phyloP scores from a whole-genome alignment of 1,140 invertebrate species.

The Halesus radiatus region DNA sequence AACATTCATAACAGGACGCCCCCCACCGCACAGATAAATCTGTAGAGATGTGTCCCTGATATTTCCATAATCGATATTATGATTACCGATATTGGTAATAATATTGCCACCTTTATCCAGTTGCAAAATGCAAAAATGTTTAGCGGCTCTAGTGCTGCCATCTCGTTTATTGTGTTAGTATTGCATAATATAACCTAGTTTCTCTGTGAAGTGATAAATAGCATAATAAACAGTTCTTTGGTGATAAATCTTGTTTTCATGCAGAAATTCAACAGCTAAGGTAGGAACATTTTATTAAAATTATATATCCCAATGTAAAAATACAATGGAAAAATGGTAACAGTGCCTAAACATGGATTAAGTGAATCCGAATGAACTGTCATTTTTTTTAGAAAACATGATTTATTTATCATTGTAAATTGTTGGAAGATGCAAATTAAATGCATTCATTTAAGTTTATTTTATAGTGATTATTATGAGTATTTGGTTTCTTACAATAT shows the following conservation, averaged over 20 bases:
- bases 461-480: neutral
- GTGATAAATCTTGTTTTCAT: slow-evolving; percentile 9
- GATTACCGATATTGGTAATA: neutral
- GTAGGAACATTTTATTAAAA: slow-evolving; percentile 12
- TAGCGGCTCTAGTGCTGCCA: slow-evolving; percentile 38
- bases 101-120: neutral
- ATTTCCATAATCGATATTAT: too few species aligned
- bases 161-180: slow-evolving; percentile 44
- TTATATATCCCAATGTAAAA: neutral
- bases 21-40: too few species aligned
- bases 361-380: slow-evolving; percentile 28
- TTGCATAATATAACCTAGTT: slow-evolving; percentile 48
- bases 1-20: too few species aligned
- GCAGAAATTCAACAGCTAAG: slow-evolving; percentile 22
- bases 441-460: neutral
- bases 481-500: neutral
- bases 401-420: slow-evolving; percentile 31
- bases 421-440: neutral
- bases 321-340: neutral
- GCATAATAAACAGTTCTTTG: slow-evolving; percentile 32
- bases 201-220: slow-evolving; percentile 27
- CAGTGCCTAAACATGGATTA: neutral
- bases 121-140: slow-evolving; percentile 7
- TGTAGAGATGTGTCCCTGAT: too few species aligned
- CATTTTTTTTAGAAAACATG: slow-evolving; percentile 38